Conservation (phyloP, 2,888 invertebrate genomes). For the Scaptomyza tumidula region DNA sequence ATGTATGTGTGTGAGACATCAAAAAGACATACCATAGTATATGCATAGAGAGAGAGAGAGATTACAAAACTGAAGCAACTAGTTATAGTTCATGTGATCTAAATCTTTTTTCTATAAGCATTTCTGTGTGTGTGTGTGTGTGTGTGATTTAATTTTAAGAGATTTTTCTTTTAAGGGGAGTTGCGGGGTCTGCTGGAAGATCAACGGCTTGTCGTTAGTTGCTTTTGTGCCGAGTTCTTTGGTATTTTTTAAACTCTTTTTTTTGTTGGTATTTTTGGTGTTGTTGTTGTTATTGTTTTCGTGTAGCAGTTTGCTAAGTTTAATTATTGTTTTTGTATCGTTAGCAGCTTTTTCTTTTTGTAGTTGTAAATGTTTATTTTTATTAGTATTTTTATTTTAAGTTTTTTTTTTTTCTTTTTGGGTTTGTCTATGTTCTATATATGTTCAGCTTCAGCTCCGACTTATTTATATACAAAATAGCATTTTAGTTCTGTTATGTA, state of each 20-base stretch:
- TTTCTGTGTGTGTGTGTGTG: slow-evolving; percentile 10
- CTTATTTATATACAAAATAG: slow-evolving; percentile 77
- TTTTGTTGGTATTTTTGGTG: slow-evolving; percentile 19
- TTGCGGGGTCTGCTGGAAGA: slow-evolving; percentile 47
- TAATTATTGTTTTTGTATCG: slow-evolving; percentile 80
- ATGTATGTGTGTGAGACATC: slow-evolving; percentile 27
- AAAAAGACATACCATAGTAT: slow-evolving; percentile 21
- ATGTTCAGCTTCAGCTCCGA: slow-evolving; percentile 72
- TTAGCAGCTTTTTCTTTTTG: slow-evolving; percentile 75
- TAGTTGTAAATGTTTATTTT: slow-evolving; percentile 54
- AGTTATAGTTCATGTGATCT: slow-evolving; percentile 32
- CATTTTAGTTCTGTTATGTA: slow-evolving; percentile 64
- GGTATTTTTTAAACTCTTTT: slow-evolving; percentile 19
- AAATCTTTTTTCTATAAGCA: slow-evolving; percentile 37
- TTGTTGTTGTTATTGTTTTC: slow-evolving; percentile 30
- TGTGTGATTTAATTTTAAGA: background rate
- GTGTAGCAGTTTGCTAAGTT: slow-evolving; percentile 70
- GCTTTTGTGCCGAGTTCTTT: slow-evolving; percentile 21
- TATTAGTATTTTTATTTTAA: slow-evolving; percentile 38
- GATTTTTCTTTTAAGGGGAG: slow-evolving; percentile 2
- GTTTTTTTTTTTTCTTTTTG: slow-evolving; percentile 33
- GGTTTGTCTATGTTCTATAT: slow-evolving; percentile 62
- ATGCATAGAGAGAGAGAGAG: slow-evolving; percentile 28
- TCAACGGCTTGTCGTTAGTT: slow-evolving; percentile 37
- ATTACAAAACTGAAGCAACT: slow-evolving; percentile 49